Evolutionary conservation across 2,888 invertebrate species (phyloP).

Genomic region (Xylocampa areola): DNA sequence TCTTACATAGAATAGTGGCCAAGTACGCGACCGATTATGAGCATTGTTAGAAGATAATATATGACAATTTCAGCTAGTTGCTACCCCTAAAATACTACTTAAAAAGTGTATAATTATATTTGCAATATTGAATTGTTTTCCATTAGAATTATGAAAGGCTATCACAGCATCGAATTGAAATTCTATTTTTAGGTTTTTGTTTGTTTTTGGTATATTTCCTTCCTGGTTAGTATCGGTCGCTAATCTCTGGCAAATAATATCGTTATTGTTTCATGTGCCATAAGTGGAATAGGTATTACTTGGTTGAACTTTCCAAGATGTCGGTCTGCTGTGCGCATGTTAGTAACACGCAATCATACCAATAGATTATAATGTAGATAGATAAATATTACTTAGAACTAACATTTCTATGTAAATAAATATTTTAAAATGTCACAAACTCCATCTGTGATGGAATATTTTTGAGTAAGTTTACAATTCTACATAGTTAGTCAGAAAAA

Average conservation of each 20-base stretch:
- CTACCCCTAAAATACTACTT: conserved; percentile 16
- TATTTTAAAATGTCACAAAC: conserved; percentile 69
- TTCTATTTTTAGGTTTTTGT: conserved; percentile 11
- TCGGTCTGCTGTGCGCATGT: conserved; percentile 41
- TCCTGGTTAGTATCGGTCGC: conserved; percentile 43
- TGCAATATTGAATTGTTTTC: conserved; percentile 19
- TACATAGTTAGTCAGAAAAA: conserved; percentile 55
- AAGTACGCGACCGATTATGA: conserved; percentile 39
- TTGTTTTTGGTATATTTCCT: conserved; percentile 7
- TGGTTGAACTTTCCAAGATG: conserved; percentile 17
- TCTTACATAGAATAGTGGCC: conserved; percentile 33
- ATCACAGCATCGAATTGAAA: conserved; percentile 7
- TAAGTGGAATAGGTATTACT: conserved; percentile 46
- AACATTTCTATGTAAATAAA: conserved; percentile 71
- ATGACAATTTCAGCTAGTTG: background rate
- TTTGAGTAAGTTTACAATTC: conserved; percentile 60
- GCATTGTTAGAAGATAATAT: conserved; percentile 3
- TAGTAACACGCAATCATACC: conserved; percentile 62
- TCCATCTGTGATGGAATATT: conserved; percentile 74
- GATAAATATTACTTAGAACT: conserved; percentile 60
- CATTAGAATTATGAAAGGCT: background rate
- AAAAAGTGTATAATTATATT: conserved; percentile 15
- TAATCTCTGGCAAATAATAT: conserved; percentile 33
- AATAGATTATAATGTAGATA: conserved; percentile 77
- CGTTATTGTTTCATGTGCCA: conserved; percentile 61